phyloP scores from a whole-genome alignment of 2,888 invertebrate species.

The Hydrotaea diabolus region DNA sequence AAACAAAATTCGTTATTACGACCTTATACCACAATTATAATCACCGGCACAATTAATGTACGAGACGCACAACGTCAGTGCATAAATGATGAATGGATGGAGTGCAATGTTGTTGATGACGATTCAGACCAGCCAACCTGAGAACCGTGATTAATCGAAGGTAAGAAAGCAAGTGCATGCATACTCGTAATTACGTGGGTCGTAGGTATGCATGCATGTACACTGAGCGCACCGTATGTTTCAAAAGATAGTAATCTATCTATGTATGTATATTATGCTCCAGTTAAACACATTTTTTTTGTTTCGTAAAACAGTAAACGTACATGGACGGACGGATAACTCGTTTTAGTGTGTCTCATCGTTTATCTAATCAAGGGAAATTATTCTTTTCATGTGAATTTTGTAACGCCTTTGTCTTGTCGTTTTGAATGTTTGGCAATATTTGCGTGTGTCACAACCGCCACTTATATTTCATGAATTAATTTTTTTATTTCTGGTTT shows the following conservation, averaged over 20 bases:
- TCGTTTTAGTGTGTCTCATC: background rate
- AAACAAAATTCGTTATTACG: too few species aligned
- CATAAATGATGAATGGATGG: background rate
- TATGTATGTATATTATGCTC: background rate
- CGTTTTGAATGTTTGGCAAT: slow-evolving; percentile 44
- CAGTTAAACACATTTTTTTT: slow-evolving; percentile 23
- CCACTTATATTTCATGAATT: background rate
- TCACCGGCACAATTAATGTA: background rate
- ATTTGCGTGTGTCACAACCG: slow-evolving; percentile 23
- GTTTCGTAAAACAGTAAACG: background rate
- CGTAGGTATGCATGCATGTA: background rate
- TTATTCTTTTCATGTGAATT: slow-evolving; percentile 33
- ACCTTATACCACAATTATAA: too few species aligned
- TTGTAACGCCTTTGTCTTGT: slow-evolving; percentile 31
- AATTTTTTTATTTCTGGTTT: background rate
- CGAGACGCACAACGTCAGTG: slow-evolving; percentile 11
- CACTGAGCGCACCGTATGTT: background rate
- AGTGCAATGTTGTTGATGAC: slow-evolving; percentile 24
- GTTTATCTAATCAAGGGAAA: slow-evolving; percentile 54
- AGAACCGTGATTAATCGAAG: slow-evolving; percentile 38
- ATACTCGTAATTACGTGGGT: too few species aligned
- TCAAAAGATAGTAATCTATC: background rate
- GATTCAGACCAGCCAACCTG: slow-evolving; percentile 14
- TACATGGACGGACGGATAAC: slow-evolving; percentile 1
- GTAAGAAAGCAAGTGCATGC: background rate